Base-by-base conservation (phyloP, 1,140 invertebrate genomes). In the Eueides isabella region DNA sequence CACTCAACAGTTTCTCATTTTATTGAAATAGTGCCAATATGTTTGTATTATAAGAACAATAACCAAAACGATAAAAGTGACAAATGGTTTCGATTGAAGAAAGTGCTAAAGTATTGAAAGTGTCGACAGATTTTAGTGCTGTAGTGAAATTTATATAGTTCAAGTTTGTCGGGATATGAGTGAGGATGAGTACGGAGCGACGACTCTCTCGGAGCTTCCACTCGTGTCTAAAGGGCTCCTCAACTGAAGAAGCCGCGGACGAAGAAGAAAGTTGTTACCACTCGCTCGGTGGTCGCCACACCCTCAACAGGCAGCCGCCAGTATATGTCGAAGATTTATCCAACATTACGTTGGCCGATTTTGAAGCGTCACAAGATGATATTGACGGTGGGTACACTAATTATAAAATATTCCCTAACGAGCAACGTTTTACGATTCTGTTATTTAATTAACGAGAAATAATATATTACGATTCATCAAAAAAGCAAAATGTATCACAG, bases 191-290 rank as follows among this genome's bases (percentile, higher is more conserved):
- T 76, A 94, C 95, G 75, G 95, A 95, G 81, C 93, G 95, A 76
- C 92, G 95, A 44, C 92, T 95, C 12, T 95, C 95, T n/a, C 93
- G 95, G 76, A 95, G 95, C 88, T 95, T 95, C 85, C 95, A 95
- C 90, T 95, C 95, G 61, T 95, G 95, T 79, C 92, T 95, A 73
- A 95, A 95, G 75, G 95, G 95, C 75, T 95, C 95, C 76, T 95
- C 95, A 76, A 94, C 94, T 66, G 95, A 95, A 82, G 95, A 95
- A 80, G 93, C 86, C 16, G 87, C 93, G 7, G 91, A 92, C 69
- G 91, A 92, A 7, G 91, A 92, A 61, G 91, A 92, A 35, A 90
- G 82, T 66, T 92, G 90, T 77, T 92, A 92, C 79, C 91, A 92
- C 81, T 92, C 90, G 6, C 81, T 92, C 11, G 89, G 91, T 48